Conservation (phyloP, 2,113 vertebrate genomes). For the Pterocles gutturalis region DNA sequence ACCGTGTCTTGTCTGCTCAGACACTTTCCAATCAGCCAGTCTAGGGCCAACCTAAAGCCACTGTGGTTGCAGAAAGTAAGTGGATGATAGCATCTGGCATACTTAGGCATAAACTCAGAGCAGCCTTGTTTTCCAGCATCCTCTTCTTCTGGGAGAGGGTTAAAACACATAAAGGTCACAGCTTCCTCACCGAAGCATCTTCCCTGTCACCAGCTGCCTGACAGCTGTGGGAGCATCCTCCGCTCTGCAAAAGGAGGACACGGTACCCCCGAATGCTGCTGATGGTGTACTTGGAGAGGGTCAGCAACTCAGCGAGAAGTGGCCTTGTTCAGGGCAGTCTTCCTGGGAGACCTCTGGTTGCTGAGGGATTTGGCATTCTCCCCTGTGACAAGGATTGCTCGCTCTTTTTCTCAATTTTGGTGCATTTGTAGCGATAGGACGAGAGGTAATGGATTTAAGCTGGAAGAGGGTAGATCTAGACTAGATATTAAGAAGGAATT, state of each 20-base stretch:
- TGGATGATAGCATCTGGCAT: background rate
- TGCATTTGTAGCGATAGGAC: no score
- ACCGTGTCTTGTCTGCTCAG: background rate
- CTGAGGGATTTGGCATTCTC: background rate
- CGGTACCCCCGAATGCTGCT: background rate
- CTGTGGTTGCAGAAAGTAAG: background rate
- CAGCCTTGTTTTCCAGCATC: background rate
- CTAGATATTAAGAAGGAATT: no score
- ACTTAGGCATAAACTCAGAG: background rate
- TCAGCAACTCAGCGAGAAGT: fast-evolving
- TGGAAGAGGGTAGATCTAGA: no score
- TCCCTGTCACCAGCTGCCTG: background rate
- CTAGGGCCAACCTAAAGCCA: background rate
- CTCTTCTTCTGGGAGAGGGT: background rate
- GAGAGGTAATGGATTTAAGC: no score
- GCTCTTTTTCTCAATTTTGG: background rate
- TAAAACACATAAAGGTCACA: background rate
- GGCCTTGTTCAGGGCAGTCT: background rate
- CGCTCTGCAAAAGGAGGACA: background rate
- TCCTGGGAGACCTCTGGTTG: background rate
- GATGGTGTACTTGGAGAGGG: background rate
- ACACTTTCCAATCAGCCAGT: background rate
- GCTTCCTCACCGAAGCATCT: background rate
- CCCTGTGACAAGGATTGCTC: background rate
- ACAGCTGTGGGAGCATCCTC: background rate